Base-by-base conservation (phyloP, 2,113 vertebrate genomes). In the Propithecus coquereli region DNA sequence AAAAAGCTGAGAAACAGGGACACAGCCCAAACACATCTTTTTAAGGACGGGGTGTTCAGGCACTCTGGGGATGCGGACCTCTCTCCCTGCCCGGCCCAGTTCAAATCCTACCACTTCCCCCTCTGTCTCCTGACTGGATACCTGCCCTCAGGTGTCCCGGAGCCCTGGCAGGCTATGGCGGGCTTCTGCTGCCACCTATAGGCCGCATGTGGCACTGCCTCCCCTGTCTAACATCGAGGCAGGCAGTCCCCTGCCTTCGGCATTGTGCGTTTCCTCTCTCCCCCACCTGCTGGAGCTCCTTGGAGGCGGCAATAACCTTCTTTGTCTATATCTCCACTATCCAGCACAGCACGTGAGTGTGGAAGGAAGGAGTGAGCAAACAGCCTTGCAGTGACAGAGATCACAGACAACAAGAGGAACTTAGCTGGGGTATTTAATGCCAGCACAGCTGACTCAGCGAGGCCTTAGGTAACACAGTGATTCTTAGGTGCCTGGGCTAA, bases 181-280 rank as follows among this genome's bases (percentile, higher is more conserved):
- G 65, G 96, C 57, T 70, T 97, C 96, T 98, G 97, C 98, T 98
- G 98, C 98, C 98, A 98, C 79, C 98, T 98, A 97, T 95, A 97
- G 98, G 95, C 85, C 3, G 45, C 32, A 8, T 1, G 0, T 32
- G 12, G 97, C 94, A 96, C 90, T 9, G 95, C 54, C 77, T 50
- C 13, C 77, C 40, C 57, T 8, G 1, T 57, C 59, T 80, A 2
- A 57, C 34, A 9, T 2, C 1, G 22, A 9, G 37, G 22, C 23
- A 20, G 22, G 10, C 12, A 12, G 27, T 8, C 23, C 12, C 27
- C 20, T 6, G 68, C 8, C 20, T 63, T 18, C 8, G 18, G 32
- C 61, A 50, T 47, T 17, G 54, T 11, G 2, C 7, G 30, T 37
- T 57, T 80, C 47, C 73, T 50, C 45, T 47, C 43, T 76, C 10